Base-by-base conservation (phyloP, 2,113 vertebrate species). In the Channa maculata region DNA sequence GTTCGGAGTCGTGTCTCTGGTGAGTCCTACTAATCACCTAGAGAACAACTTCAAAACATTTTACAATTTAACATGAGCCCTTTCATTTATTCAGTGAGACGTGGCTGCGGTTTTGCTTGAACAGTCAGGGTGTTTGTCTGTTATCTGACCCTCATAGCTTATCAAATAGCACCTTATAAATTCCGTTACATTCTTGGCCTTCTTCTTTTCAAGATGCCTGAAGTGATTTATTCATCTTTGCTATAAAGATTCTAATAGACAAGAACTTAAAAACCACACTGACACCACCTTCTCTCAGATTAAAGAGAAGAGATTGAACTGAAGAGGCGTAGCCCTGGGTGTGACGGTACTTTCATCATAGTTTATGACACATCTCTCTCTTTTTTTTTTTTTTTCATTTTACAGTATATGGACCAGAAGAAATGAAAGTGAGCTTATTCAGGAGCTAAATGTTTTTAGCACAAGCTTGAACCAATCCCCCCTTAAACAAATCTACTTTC, bases 81-180 rank as follows among this genome's bases (percentile, higher is more conserved):
- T 53, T 44, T 58, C 51, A 48, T 60, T 62, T 4, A 49, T 41
- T 66, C 34, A 5, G 50, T 4, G 13, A 39, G 44, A 8, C 71
- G 41, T 38, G 5, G 37, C 3, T 4, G 4, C 46, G 5, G 11
- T 39, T 85, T 74, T 37, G 11, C n/a, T 1, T 2, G 49, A 79
- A 83, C 60, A 72, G 66, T 65, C 4, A n/a, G 58, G 6, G 43
- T 63, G 0, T 50, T 66, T 68, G 71, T 76, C 58, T 44, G 6
- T 59, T 9, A 5, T 53, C 65, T 45, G 63, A 68, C 14, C 15
- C 15, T 79, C 54, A 33, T 39, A 46, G 51, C 3, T 34, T 60
- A 69, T 50, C 58, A 48, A 82, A 50, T 41, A 43, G 24, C 44
- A 49, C 2, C n/a, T 55, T 45, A 24, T 63, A 43, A 77, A 51